Conservation (phyloP, 1,140 invertebrate species). For the Pseudomyrmex pallidus region DNA sequence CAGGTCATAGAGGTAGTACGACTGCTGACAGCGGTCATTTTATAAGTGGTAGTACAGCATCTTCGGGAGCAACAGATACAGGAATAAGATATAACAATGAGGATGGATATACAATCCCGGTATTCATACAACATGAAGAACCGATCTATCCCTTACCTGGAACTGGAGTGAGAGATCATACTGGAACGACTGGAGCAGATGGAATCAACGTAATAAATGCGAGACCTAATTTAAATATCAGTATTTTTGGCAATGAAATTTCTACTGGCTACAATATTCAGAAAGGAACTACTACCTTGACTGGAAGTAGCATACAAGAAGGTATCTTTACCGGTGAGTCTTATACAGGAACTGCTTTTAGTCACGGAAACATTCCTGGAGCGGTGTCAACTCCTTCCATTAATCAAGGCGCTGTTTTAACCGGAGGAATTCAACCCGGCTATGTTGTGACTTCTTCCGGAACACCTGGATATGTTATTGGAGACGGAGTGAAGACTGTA, state of each 20-base stretch:
- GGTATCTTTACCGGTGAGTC: constrained; percentile 52
- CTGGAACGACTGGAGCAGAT: not conserved
- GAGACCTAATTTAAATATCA: constrained; percentile 40
- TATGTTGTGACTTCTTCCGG: constrained; percentile 65
- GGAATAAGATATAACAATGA: not conserved
- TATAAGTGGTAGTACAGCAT: not conserved
- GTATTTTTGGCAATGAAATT: constrained; percentile 8
- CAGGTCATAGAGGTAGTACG: not conserved
- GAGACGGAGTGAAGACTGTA: constrained; percentile 67
- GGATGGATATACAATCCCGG: constrained; percentile 26
- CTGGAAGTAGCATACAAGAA: constrained; percentile 51
- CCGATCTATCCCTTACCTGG: constrained; percentile 16
- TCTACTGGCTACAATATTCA: not conserved
- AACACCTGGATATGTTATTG: constrained; percentile 71
- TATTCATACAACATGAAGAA: constrained; percentile 12
- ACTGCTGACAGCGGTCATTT: not conserved
- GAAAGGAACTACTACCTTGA: not conserved
- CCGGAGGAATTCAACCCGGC: constrained; percentile 61
- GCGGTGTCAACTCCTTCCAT: constrained; percentile 25
- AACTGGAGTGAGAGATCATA: not conserved
- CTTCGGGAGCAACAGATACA: constrained; percentile 12
- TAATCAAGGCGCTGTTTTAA: constrained; percentile 58
- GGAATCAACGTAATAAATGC: not conserved
- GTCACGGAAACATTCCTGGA: constrained; percentile 61
- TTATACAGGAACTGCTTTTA: constrained; percentile 51